Evolutionary conservation across 2,797 vertebrate species (phyloP), one percentile per base, ranked within the genome.

Genomic region (Rhinophrynus dorsalis): DNA sequence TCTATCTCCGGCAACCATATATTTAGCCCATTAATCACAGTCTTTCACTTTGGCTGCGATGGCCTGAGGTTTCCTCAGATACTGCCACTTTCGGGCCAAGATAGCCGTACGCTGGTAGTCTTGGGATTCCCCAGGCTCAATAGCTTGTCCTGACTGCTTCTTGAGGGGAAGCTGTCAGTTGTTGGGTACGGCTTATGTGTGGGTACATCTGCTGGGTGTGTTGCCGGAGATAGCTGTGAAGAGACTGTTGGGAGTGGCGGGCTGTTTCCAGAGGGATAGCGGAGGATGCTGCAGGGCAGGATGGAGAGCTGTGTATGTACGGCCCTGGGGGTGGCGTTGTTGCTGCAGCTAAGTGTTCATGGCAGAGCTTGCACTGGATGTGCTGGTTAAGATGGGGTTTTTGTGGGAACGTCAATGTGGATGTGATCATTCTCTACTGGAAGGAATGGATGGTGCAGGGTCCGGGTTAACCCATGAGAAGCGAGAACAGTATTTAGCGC

Each of bases 211-310:
- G 44, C 44, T 11, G 8, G 11, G 13, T 30, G 45, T 68, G 24
- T 27, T 23, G 64, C 51, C n/a, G 13, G 48, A 5, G 50, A 55
- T 17, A 45, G 50, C 56, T n/a, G n/a, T n/a, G 29, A 23, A 47
- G 38, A 20, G 30, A 38, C 51, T 38, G 15, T 30, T 42, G 60
- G 60, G 37, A 30, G 45, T 51, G 38, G n/a, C n/a, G n/a, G 30
- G 42, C 51, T 38, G 15, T 30, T 42, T 51, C 51, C 27, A 30
- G 45, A 40, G 38, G 45, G 9, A 45, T n/a, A 15, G 47, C 21
- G 29, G 40, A 17, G 6, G 69, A 32, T 73, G 69, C 54, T 59
- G 61, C 44, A 50, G 44, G 52, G 33, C 45, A 40, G 35, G 42
- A 50, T 33, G 47, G 59, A 17, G 15, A 20, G 40, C 27, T 18